These are phyloP conservation scores for Pachyrhynchus sulphureomaculatus DNA, from an alignment of 1,140 invertebrate species.

Conservation along the genomic window DNA sequence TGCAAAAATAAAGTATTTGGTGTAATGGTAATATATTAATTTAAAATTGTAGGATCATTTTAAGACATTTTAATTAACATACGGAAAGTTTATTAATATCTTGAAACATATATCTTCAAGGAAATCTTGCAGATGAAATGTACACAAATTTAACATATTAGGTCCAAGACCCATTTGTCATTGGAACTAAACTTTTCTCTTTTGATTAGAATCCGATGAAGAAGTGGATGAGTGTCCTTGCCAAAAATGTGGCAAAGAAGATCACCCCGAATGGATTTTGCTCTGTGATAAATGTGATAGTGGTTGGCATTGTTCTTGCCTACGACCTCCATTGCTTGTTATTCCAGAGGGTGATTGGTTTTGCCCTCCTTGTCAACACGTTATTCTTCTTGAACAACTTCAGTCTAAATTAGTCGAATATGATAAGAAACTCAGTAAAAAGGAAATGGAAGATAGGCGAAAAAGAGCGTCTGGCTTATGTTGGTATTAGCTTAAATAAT, in stretches of 20 bases:
- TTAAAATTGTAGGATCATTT: too few relatives aligned
- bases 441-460: constrained; percentile 62
- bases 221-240: constrained; percentile 76
- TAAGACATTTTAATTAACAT: too few relatives aligned
- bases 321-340: constrained; percentile 84
- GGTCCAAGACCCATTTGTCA: too few relatives aligned
- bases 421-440: constrained; percentile 67
- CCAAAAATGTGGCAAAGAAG: constrained; percentile 81
- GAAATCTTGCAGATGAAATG: too few relatives aligned
- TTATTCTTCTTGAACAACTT: constrained; percentile 69
- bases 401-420: constrained; percentile 63
- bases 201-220: constrained; percentile 53
- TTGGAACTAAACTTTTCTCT: too few relatives aligned
- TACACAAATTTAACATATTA: too few relatives aligned
- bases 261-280: constrained; percentile 95
- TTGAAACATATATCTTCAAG: too few relatives aligned
- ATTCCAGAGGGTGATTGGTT: constrained; percentile 97
- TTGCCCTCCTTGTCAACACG: constrained; percentile 93
- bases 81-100: too few relatives aligned
- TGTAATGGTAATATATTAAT: too few relatives aligned
- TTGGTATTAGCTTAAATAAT: constrained; percentile 77
- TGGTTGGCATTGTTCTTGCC: constrained; percentile 93
- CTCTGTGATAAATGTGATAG: constrained; percentile 92
- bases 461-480: constrained; percentile 73
- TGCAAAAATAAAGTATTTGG: too few relatives aligned